Evolutionary conservation across 2,797 vertebrate species (phyloP).

Genomic region (Thamnophis elegans): DNA sequence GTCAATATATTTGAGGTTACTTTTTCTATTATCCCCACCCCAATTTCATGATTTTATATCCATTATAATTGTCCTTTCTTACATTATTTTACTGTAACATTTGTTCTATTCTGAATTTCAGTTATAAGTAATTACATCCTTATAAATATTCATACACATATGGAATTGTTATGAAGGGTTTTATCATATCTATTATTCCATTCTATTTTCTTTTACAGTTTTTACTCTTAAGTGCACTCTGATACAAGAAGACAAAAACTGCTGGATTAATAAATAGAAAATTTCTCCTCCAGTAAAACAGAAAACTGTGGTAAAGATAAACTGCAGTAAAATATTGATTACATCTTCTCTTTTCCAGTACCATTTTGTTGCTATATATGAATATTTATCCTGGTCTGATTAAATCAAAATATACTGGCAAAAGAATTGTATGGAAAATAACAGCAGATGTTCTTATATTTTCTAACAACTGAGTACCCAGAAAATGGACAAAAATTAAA

Average conservation of each 20-base stretch:
- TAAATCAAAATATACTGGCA: not conserved
- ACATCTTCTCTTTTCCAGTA: not conserved
- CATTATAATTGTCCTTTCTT: not conserved
- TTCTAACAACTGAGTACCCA: not conserved
- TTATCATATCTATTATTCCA: not conserved
- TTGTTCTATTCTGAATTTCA: not conserved
- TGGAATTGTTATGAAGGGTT: not conserved
- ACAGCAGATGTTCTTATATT: not conserved
- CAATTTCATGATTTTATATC: not conserved
- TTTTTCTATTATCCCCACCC: not conserved
- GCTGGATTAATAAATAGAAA: not conserved
- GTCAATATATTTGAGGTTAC: not conserved
- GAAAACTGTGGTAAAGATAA: not conserved
- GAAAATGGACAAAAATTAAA: not conserved
- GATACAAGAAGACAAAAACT: not conserved
- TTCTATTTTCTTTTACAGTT: not conserved
- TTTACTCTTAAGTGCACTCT: not conserved
- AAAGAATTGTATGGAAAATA: not conserved
- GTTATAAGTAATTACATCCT: not conserved
- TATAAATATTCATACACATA: not conserved
- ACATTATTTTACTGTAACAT: not conserved
- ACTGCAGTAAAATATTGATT: not conserved
- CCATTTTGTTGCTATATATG: not conserved
- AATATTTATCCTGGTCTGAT: not conserved
- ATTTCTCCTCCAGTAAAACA: not conserved